A percentile compares a stretch with the other conserved stretches of the same genome.
phyloP scores from a whole-genome alignment of 2,797 vertebrate species.

The Mormyrus hasselquistii region DNA sequence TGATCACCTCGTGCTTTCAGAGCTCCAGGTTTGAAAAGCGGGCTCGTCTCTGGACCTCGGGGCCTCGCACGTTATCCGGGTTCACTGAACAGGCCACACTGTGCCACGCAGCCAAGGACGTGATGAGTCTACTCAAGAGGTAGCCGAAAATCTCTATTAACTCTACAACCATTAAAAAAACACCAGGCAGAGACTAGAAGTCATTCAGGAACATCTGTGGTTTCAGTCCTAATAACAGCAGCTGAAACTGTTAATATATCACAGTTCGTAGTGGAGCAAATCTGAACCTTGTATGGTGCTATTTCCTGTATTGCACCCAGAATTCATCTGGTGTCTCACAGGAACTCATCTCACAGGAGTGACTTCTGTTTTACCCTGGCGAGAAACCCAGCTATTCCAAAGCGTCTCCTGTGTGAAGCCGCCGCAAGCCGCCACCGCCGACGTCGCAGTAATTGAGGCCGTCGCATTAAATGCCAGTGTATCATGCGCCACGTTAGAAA shows the following conservation, averaged over 20 bases:
- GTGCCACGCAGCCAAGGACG: background rate
- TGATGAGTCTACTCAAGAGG: slow-evolving; percentile 5
- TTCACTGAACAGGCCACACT: background rate
- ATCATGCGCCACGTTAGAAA: slow-evolving; percentile 8
- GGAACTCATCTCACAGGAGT: background rate
- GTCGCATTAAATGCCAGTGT: slow-evolving; percentile 1
- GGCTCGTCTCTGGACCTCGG: background rate
- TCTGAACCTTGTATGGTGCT: background rate
- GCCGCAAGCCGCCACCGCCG: background rate
- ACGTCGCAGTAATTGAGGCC: background rate
- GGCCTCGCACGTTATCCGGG: background rate
- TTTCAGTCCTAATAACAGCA: background rate
- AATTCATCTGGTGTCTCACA: background rate
- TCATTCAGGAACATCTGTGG: background rate
- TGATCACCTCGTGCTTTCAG: background rate
- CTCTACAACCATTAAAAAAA: slow-evolving; percentile 1
- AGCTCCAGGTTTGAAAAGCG: background rate
- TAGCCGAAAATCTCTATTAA: background rate
- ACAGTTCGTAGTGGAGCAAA: background rate
- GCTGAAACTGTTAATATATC: background rate
- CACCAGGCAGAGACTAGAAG: background rate
- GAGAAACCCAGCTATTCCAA: background rate
- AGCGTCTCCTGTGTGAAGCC: background rate
- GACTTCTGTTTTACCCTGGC: background rate
- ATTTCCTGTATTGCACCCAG: background rate